Conservation (phyloP, 2,888 invertebrate species). For the Cerastoderma edule region DNA sequence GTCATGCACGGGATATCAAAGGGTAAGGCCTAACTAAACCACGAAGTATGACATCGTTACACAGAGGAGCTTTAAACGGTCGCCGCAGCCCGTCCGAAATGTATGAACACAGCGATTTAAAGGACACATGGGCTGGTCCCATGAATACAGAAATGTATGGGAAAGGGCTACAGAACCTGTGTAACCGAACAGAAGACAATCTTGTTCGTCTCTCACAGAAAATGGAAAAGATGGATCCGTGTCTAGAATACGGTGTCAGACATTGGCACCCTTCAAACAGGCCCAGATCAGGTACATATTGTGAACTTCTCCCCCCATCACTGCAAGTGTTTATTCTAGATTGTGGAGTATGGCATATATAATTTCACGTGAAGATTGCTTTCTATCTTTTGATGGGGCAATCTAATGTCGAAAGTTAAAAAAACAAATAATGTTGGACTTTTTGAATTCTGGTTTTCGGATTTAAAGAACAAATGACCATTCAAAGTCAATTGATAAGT, state of each 20-base stretch:
- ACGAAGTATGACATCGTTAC: not conserved
- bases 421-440: too few species aligned
- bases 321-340: not conserved
- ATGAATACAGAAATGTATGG: conserved; percentile 70
- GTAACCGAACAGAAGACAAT: conserved; percentile 65
- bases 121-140: conserved; percentile 71
- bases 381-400: too few species aligned
- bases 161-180: conserved; percentile 66
- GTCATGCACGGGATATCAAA: too few species aligned
- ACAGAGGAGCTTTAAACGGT: not conserved
- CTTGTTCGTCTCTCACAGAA: conserved; percentile 56
- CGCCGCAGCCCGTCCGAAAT: not conserved
- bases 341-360: too few species aligned
- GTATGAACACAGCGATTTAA: not conserved
- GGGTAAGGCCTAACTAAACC: too few species aligned
- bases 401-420: too few species aligned
- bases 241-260: conserved; percentile 61
- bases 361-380: too few species aligned
- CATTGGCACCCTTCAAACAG: conserved; percentile 67
- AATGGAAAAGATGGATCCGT: conserved; percentile 59
- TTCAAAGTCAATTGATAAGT: too few species aligned
- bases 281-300: conserved; percentile 56
- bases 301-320: not conserved
- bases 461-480: too few species aligned
- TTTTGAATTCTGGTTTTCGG: too few species aligned